These are phyloP conservation scores for Poeciliopsis prolifica DNA, from an alignment of 2,113 vertebrate genomes.

Conservation along the genomic window DNA sequence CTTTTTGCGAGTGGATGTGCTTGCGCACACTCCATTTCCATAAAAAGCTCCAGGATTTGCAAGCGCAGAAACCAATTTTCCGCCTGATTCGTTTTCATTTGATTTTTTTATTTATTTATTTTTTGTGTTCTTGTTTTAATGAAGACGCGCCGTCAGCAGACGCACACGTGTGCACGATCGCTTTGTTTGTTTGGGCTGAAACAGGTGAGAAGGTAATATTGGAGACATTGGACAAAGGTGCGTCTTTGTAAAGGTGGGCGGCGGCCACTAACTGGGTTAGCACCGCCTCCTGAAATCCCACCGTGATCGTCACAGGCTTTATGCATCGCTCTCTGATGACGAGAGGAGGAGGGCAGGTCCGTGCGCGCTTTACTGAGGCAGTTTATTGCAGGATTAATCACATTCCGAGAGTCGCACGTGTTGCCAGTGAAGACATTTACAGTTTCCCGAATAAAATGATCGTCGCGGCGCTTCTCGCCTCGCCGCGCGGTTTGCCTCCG, in stretches of 20 bases:
- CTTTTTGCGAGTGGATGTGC: conserved; percentile 60
- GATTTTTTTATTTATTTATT: no score
- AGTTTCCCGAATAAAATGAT: conserved; percentile 62
- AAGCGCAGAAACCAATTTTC: conserved; percentile 25
- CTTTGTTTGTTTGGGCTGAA: conserved; percentile 31
- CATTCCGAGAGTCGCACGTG: background rate
- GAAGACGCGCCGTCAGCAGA: conserved; percentile 1
- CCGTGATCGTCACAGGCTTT: conserved; percentile 66
- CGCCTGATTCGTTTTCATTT: conserved; percentile 32
- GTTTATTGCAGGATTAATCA: conserved; percentile 48
- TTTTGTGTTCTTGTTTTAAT: conserved; percentile 6
- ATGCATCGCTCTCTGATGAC: conserved; percentile 64
- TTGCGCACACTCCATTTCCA: conserved; percentile 57
- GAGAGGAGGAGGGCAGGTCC: conserved; percentile 29
- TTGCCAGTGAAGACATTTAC: conserved; percentile 31
- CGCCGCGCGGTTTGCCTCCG: background rate
- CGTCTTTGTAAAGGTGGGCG: conserved; percentile 53
- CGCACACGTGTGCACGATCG: background rate
- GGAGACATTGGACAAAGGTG: conserved; percentile 61
- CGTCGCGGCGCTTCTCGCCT: background rate
- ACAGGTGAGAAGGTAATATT: conserved; percentile 50
- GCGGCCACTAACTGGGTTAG: conserved; percentile 70
- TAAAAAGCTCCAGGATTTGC: conserved; percentile 31
- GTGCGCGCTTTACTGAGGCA: conserved; percentile 29
- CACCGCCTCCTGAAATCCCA: conserved; percentile 60